These are phyloP conservation scores for Sparidentex hasta DNA, from an alignment of 2,797 vertebrate species.

Conservation along the genomic window DNA sequence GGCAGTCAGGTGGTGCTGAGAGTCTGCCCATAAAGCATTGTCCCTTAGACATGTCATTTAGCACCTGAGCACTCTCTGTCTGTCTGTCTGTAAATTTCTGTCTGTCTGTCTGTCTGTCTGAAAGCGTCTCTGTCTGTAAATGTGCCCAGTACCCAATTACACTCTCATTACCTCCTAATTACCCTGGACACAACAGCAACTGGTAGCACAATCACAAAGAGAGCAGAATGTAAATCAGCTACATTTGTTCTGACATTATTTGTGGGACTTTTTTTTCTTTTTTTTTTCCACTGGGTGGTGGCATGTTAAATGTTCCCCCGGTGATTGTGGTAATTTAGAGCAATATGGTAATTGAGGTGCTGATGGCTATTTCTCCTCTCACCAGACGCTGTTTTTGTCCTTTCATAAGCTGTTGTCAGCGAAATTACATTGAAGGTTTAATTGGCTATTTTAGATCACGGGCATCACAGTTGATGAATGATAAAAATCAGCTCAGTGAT, in stretches of 20 bases:
- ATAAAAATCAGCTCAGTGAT: slow-evolving; percentile 75
- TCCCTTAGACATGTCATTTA: slow-evolving; percentile 63
- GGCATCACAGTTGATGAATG: slow-evolving; percentile 66
- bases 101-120: slow-evolving; percentile 47
- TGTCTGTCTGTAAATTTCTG: background rate
- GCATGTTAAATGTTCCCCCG: slow-evolving; percentile 81
- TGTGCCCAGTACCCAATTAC: slow-evolving; percentile 77
- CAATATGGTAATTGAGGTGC: slow-evolving; percentile 81
- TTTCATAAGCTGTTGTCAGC: slow-evolving; percentile 67
- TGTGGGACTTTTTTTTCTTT: slow-evolving; percentile 47
- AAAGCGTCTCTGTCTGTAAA: slow-evolving; percentile 55
- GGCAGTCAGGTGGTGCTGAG: slow-evolving; percentile 68
- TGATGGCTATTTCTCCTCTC: slow-evolving; percentile 74
- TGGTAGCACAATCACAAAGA: slow-evolving; percentile 71
- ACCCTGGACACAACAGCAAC: slow-evolving; percentile 77
- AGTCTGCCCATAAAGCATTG: slow-evolving; percentile 56
- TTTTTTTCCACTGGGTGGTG: slow-evolving; percentile 63
- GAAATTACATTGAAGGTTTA: slow-evolving; percentile 76
- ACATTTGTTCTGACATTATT: slow-evolving; percentile 71
- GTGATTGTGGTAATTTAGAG: slow-evolving; percentile 81
- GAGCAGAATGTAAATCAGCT: slow-evolving; percentile 76
- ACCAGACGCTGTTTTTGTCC: slow-evolving; percentile 68
- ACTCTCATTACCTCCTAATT: slow-evolving; percentile 83
- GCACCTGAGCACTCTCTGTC: slow-evolving; percentile 68
- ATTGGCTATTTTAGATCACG: slow-evolving; percentile 75